Evolutionary conservation across 1,140 invertebrate genomes (phyloP).

Genomic region (Pseudomyrmex flavicornis): DNA sequence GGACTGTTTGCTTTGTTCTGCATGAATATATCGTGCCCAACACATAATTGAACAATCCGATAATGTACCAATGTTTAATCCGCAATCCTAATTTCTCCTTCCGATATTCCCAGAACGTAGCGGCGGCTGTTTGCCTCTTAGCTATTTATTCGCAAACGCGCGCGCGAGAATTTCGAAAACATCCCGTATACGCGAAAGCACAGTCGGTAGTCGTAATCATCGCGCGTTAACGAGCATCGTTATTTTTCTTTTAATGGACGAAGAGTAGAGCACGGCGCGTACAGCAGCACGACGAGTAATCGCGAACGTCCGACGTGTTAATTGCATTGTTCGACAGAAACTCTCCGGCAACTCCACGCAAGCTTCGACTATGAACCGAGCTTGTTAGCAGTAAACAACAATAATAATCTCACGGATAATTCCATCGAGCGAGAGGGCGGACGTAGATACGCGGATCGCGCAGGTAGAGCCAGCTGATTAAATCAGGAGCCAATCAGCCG

Average conservation of each 20-base stretch:
- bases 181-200: background rate
- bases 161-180: background rate
- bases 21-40: background rate
- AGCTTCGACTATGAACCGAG: conserved; percentile 56
- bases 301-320: conserved; percentile 47
- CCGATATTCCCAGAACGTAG: background rate
- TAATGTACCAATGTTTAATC: background rate
- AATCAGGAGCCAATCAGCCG: conserved; percentile 77
- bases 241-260: conserved; percentile 36
- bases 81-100: background rate
- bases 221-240: conserved; percentile 42
- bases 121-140: background rate
- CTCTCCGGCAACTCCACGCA: conserved; percentile 39
- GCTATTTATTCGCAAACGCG: background rate
- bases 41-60: background rate
- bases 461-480: conserved; percentile 73
- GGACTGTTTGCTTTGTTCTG: background rate
- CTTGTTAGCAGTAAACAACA: conserved; percentile 79
- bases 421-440: conserved; percentile 57
- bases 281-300: conserved; percentile 39
- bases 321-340: conserved; percentile 58
- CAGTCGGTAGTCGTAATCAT: conserved; percentile 29
- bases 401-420: conserved; percentile 79
- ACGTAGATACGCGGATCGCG: conserved; percentile 66
- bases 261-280: background rate